A percentile compares a stretch with the other conserved stretches of the same genome.
phyloP scores from a whole-genome alignment of 2,113 vertebrate species.

The Otolemur garnettii region DNA sequence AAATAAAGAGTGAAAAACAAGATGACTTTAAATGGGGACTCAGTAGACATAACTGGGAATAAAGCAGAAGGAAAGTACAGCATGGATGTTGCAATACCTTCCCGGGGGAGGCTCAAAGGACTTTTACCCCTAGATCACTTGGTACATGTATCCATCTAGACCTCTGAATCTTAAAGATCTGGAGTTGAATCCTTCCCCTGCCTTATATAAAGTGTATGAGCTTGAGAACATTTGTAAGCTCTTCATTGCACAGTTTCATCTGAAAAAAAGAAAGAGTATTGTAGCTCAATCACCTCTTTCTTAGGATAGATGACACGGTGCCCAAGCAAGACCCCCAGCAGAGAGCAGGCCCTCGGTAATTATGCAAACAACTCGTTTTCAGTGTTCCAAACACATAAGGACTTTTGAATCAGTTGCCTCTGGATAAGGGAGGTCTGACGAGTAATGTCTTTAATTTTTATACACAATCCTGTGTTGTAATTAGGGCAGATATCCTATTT shows the following conservation, averaged over 20 bases:
- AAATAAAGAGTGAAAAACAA: background rate
- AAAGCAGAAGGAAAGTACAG: background rate
- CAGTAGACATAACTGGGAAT: background rate
- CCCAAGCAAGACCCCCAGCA: background rate
- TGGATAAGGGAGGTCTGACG: background rate
- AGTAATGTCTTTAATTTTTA: background rate
- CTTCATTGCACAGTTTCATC: constrained; percentile 39
- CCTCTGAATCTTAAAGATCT: background rate
- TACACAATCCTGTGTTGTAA: background rate
- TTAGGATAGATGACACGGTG: background rate
- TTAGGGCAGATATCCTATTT: background rate
- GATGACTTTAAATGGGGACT: constrained; percentile 16
- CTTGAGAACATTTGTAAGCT: constrained; percentile 12
- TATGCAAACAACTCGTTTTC: background rate
- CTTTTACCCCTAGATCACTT: background rate
- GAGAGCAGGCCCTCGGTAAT: background rate
- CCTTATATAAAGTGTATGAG: background rate
- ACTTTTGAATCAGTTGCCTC: background rate
- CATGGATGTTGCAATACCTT: background rate
- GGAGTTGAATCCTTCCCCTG: background rate
- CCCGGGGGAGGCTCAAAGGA: background rate
- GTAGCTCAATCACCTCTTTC: background rate
- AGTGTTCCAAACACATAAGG: background rate
- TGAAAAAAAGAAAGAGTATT: background rate
- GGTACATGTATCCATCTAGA: background rate